Evolutionary conservation across 1,140 invertebrate genomes (phyloP), one percentile per base, ranked within the genome.

Genomic region (Plectus sambesii): DNA sequence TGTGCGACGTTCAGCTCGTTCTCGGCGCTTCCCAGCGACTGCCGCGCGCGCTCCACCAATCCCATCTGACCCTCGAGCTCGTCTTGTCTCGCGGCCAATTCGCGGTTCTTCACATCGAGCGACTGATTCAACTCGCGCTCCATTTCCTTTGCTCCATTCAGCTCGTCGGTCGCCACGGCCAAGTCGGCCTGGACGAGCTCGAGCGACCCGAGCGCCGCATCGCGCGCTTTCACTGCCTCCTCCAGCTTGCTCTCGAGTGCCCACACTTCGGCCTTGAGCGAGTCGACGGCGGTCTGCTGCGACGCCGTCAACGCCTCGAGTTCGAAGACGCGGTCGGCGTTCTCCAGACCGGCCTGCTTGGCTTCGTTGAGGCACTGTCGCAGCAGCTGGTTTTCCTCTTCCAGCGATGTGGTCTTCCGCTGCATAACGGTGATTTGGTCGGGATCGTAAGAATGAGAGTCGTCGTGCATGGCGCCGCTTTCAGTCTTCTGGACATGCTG

Each of bases 241-340:
- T 56, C 56, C 42, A 56, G 35, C 22, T 50, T 37, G 3, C 47
- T 48, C 24, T 56, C 56, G 22, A 56, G 47, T 2, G 24, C 45
- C 55, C 55, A 56, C 9, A 56, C 47, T 39, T 56, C 55, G 1
- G 47, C 47, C 42, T 55, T 56, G 12, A 56, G 29, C 6, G 55
- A 46, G 9, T 51, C 27, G 5, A 56, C 55, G 3, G 55, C 55
- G 6, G 38, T 51, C 42, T 56, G 51, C 8, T 55, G 47, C 23
- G 54, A 51, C 8, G 49, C 38, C 40, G 54, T 56, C 19, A 56
- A 39, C 33, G 54, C 53, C 17, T 45, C 22, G 4, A 56, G 52
- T 5, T 37, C 39, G 23, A 36, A 41, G 26, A 56, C 41, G 15
- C 51, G 3, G 15, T 5, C n/a, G 42, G 56, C 27, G 3, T 42